Evolutionary conservation across 2,797 vertebrate genomes (phyloP).

Genomic region (Sciurus vulgaris): DNA sequence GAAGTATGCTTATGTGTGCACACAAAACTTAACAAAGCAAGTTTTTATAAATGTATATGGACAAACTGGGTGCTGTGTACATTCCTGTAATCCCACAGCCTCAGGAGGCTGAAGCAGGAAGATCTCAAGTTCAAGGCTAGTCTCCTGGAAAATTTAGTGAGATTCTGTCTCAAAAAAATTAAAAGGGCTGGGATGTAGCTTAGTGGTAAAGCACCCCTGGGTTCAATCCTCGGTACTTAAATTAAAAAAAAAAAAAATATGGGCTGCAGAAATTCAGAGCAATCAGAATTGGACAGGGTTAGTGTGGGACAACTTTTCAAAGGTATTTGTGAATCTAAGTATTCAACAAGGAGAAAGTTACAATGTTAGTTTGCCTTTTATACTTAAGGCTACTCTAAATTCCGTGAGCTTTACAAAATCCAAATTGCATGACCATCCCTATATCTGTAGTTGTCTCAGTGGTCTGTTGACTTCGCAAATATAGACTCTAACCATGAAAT

Average conservation of each 20-base stretch:
- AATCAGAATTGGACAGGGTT: constrained; percentile 41
- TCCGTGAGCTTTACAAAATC: constrained; percentile 25
- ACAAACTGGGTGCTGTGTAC: neutral
- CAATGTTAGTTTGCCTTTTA: constrained; percentile 66
- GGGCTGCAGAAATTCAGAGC: neutral
- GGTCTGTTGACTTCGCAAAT: constrained; percentile 56
- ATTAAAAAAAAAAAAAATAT: neutral
- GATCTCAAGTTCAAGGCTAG: no score
- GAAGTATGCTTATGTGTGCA: constrained; percentile 1
- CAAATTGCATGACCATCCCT: constrained; percentile 18
- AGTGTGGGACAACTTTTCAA: constrained; percentile 43
- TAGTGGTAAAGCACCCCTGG: no score
- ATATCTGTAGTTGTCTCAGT: constrained; percentile 30
- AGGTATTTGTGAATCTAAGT: constrained; percentile 55
- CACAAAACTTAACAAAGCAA: constrained; percentile 52
- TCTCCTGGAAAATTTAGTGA: no score
- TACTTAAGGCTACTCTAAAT: neutral
- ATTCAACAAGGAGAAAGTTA: constrained; percentile 39
- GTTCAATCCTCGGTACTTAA: no score
- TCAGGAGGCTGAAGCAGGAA: no score
- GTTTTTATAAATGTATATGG: constrained; percentile 55
- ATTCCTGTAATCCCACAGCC: no score
- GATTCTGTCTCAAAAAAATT: no score
- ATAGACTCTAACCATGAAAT: constrained; percentile 48
- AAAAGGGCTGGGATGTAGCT: no score